Evolutionary conservation across 2,888 invertebrate genomes (phyloP).

Genomic region (Drosophila kanekoi): DNA sequence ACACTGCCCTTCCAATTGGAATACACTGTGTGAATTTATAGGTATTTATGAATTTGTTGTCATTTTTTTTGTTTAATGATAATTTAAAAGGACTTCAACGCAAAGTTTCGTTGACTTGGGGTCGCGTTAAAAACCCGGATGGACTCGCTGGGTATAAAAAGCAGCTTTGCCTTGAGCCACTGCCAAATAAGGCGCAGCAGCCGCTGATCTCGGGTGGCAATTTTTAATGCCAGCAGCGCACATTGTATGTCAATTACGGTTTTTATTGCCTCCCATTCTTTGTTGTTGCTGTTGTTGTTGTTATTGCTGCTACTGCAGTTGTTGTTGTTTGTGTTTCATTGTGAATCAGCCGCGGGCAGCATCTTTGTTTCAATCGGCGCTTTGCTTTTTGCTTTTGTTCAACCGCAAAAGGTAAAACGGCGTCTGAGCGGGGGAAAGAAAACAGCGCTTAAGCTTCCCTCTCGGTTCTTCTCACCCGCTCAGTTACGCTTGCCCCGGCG

Average conservation of each 20-base stretch:
- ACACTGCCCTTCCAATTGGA: too few species aligned
- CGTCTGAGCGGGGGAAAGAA: constrained; percentile 28
- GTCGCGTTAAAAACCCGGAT: constrained; percentile 25
- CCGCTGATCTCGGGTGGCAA: constrained; percentile 19
- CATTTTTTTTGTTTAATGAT: too few species aligned
- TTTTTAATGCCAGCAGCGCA: constrained; percentile 27
- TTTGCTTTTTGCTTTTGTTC: constrained; percentile 51
- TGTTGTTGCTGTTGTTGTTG: constrained; percentile 11
- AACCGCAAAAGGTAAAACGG: constrained; percentile 37
- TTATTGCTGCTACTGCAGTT: constrained; percentile 11
- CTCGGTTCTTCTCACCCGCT: background rate
- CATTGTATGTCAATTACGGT: constrained; percentile 43
- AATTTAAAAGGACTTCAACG: too few species aligned
- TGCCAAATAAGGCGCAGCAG: constrained; percentile 44
- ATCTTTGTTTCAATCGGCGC: constrained; percentile 52
- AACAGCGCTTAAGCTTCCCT: constrained; percentile 24
- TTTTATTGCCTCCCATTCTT: constrained; percentile 41
- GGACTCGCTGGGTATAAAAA: background rate
- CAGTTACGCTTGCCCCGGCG: background rate
- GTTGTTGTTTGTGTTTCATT: constrained; percentile 32
- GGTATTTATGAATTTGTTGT: background rate
- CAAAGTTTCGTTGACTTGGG: too few species aligned
- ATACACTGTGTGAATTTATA: too few species aligned
- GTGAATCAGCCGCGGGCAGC: constrained; percentile 46
- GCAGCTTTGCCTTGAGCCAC: constrained; percentile 17